Conservation (phyloP, 2,113 vertebrate species). For the Salvator merianae region DNA sequence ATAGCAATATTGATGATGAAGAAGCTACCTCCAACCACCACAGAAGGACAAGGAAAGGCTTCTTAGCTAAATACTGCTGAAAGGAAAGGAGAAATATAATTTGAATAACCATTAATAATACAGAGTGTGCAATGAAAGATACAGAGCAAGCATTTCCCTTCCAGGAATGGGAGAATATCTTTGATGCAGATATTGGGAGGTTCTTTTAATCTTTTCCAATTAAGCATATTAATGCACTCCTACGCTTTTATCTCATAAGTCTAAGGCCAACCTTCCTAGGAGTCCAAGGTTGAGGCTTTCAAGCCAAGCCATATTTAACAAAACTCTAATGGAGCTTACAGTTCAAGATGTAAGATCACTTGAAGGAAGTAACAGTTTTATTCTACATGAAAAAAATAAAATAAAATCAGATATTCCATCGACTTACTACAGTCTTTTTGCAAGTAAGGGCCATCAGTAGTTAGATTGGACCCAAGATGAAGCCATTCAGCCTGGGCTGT, state of each 20-base stretch:
- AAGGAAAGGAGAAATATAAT: not conserved
- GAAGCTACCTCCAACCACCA: not conserved
- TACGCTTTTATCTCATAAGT: not conserved
- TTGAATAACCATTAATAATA: slow-evolving; percentile 21
- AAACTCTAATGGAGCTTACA: not conserved
- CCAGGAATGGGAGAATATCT: not conserved
- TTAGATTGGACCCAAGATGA: too few relatives aligned
- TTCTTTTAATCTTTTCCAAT: slow-evolving; percentile 5
- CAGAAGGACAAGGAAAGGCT: not conserved
- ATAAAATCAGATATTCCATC: not conserved
- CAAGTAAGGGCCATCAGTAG: too few relatives aligned
- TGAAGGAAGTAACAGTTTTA: not conserved
- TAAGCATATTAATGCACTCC: not conserved
- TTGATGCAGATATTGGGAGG: not conserved
- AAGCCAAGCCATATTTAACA: not conserved
- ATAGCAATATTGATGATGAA: too few relatives aligned
- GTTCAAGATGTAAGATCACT: not conserved
- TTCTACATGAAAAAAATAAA: not conserved
- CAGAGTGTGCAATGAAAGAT: not conserved
- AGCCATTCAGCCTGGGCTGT: too few relatives aligned
- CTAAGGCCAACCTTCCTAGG: not conserved
- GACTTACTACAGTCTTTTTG: not conserved
- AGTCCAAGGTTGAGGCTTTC: not conserved
- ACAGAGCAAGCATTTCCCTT: not conserved
- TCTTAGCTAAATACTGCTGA: not conserved